Evolutionary conservation across 2,797 vertebrate species (phyloP).

Genomic region (Macroramphosus scolopax): DNA sequence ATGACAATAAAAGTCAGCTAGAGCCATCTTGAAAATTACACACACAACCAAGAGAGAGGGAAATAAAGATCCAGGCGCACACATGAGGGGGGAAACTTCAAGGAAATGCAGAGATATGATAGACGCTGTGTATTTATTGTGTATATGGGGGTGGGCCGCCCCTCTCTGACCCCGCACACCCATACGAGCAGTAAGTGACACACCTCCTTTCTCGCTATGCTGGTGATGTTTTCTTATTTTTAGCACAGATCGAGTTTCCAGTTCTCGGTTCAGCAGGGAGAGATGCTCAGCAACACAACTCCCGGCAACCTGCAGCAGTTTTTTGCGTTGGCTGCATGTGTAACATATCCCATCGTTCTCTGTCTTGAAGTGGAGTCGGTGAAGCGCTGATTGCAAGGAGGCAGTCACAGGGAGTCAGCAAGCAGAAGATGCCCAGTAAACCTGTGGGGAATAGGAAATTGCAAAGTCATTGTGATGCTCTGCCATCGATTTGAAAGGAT

Average conservation of each 20-base stretch:
- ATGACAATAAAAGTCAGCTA: constrained; percentile 16
- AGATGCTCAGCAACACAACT: constrained; percentile 50
- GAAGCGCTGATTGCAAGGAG: constrained; percentile 13
- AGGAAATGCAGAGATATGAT: constrained; percentile 62
- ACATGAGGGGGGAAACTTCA: constrained; percentile 19
- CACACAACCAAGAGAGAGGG: constrained; percentile 1
- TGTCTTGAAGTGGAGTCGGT: constrained; percentile 15
- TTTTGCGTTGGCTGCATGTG: constrained; percentile 6
- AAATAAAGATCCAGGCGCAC: constrained; percentile 26
- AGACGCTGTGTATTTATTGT: constrained; percentile 21
- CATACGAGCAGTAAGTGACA: constrained; percentile 37
- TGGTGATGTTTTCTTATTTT: constrained; percentile 74
- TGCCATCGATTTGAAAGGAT: constrained; percentile 31
- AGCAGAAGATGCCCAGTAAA: constrained; percentile 13
- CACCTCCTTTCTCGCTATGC: constrained; percentile 58
- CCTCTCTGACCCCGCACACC: constrained; percentile 27
- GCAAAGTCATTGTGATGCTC: constrained; percentile 65
- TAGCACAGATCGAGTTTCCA: constrained; percentile 76
- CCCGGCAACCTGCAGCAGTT: constrained; percentile 25
- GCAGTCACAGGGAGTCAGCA: neutral
- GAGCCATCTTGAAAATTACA: constrained; percentile 10
- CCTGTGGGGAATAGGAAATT: constrained; percentile 41
- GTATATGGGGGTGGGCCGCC: constrained; percentile 10
- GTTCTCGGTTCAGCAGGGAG: constrained; percentile 51
- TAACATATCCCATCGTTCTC: constrained; percentile 4